Percentiles rank a stretch among this genome's conserved stretches.
Evolutionary conservation across 2,113 vertebrate genomes (phyloP).

Genomic region (Eudyptes chrysolophus): DNA sequence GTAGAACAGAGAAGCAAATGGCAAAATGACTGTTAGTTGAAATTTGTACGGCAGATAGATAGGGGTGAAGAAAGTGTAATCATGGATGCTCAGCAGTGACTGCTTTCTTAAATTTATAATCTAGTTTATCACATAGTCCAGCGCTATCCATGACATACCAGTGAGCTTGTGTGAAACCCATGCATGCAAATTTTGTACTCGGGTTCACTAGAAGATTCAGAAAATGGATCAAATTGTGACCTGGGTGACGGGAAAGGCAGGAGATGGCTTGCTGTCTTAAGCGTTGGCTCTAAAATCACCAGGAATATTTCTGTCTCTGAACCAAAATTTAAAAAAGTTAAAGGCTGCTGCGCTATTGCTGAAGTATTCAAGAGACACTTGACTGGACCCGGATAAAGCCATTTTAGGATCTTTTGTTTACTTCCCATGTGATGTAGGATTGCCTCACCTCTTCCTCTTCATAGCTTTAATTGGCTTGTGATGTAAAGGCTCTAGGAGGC

Average conservation of each 20-base stretch:
- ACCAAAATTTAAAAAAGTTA: not conserved
- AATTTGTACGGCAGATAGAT: not conserved
- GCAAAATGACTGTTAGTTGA: not conserved
- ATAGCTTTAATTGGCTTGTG: not conserved
- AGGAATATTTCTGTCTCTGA: not conserved
- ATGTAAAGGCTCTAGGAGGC: not conserved
- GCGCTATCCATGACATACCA: not conserved
- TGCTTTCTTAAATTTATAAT: not conserved
- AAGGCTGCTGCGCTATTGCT: not conserved
- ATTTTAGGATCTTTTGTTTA: not conserved
- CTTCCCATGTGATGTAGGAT: not conserved
- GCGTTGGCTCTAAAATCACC: not conserved
- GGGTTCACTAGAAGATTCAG: not conserved
- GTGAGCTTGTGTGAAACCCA: not conserved
- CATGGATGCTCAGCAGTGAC: not conserved
- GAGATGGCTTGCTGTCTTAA: not conserved
- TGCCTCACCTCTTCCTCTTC: not conserved
- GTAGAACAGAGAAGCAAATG: not conserved
- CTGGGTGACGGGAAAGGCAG: not conserved
- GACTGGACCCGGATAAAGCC: not conserved
- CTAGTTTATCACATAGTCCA: not conserved
- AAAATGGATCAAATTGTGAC: not conserved
- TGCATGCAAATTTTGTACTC: not conserved
- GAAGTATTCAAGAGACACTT: not conserved
- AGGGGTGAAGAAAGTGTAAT: not conserved